These are phyloP conservation scores for Drosophila teissieri DNA, from an alignment of 1,140 invertebrate genomes.

Conservation along the genomic window DNA sequence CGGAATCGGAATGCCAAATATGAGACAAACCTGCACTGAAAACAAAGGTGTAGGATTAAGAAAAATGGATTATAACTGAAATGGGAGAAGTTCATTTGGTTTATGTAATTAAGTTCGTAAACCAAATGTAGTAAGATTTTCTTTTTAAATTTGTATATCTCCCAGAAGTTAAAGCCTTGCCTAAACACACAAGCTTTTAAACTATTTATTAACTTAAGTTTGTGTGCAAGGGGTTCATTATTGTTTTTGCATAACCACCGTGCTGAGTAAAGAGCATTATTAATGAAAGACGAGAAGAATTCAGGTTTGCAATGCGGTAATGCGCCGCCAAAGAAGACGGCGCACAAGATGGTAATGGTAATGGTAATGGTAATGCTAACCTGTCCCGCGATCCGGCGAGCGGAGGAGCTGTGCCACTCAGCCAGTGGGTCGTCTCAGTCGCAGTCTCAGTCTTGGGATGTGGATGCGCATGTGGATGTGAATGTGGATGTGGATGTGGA, in stretches of 20 bases:
- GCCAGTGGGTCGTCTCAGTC: conserved; percentile 40
- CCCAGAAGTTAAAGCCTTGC: no score
- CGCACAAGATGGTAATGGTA: conserved; percentile 13
- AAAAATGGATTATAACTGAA: not conserved
- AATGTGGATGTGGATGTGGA: conserved; percentile 16
- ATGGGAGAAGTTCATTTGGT: no score
- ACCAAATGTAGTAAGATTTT: no score
- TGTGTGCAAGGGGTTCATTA: conserved; percentile 14
- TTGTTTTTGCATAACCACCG: conserved; percentile 24
- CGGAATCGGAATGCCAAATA: conserved; percentile 74
- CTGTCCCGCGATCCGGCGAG: conserved; percentile 10
- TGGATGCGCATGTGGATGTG: conserved; percentile 13
- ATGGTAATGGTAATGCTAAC: conserved; percentile 27
- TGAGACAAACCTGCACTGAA: conserved; percentile 14
- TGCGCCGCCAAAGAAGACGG: conserved; percentile 52
- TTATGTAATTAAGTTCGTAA: no score
- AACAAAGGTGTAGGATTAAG: not conserved
- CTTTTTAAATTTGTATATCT: no score
- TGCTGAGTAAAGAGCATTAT: conserved; percentile 27
- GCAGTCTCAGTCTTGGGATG: conserved; percentile 14
- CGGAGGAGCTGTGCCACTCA: conserved; percentile 27
- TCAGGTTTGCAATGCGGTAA: conserved; percentile 83
- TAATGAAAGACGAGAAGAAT: conserved; percentile 69
- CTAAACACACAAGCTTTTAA: no score
- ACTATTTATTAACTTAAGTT: conserved; percentile 14